Conservation (phyloP, 30 jellyfish, hydroid and myxozoan genomes). For the Hydractinia symbiolongicarpus region DNA sequence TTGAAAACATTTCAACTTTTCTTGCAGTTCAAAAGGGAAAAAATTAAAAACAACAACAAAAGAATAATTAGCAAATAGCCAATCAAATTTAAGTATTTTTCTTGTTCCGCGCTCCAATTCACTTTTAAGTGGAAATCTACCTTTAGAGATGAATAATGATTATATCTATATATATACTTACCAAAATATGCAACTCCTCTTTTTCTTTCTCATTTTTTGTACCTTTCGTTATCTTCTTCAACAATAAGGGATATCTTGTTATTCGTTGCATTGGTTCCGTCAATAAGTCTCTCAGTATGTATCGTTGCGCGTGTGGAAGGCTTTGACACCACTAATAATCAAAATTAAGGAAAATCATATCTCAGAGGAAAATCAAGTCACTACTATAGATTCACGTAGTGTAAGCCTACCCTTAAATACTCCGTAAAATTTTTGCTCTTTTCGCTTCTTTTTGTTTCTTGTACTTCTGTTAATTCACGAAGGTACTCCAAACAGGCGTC, state of each 20-base stretch:
- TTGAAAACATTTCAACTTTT: background rate
- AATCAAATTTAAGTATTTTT: background rate
- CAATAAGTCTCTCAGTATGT: slow-evolving; percentile 71
- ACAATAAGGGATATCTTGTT: slow-evolving; percentile 67
- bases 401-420: slow-evolving; percentile 53
- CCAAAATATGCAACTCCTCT: slow-evolving; percentile 19
- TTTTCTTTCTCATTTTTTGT: slow-evolving; percentile 55
- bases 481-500: slow-evolving; percentile 66
- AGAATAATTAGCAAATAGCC: background rate
- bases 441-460: slow-evolving; percentile 27
- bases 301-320: slow-evolving; percentile 60
- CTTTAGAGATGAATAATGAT: no score
- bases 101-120: no score
- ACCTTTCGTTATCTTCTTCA: slow-evolving; percentile 56
- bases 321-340: slow-evolving; percentile 83
- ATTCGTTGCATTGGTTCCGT: slow-evolving; percentile 94
- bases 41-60: background rate
- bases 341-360: background rate
- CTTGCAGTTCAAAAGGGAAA: background rate
- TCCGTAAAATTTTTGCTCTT: slow-evolving; percentile 32
- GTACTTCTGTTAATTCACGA: slow-evolving; percentile 35
- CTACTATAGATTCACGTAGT: background rate
- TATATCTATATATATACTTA: background rate
- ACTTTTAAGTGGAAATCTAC: no score
- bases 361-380: background rate